Evolutionary conservation across 2,113 vertebrate genomes (phyloP).

Genomic region (Hippotragus niger): DNA sequence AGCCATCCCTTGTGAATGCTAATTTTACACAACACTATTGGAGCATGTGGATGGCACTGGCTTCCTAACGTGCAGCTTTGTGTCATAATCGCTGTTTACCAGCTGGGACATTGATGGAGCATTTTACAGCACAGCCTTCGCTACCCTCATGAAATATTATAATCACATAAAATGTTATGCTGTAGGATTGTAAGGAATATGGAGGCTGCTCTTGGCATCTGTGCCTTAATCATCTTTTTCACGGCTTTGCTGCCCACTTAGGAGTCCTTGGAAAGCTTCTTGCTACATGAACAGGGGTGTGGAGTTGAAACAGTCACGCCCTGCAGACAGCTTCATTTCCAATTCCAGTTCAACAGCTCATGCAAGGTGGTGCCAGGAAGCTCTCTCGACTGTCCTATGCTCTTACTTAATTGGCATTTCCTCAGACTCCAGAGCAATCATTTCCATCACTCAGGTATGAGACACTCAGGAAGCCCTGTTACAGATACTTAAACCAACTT

Average conservation of each 20-base stretch:
- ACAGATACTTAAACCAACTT: not conserved
- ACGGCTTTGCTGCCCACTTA: slow-evolving; percentile 22
- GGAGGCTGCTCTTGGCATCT: slow-evolving; percentile 64
- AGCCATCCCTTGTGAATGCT: slow-evolving; percentile 17
- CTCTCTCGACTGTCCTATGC: slow-evolving; percentile 1
- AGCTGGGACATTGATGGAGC: slow-evolving; percentile 69
- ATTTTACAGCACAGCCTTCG: slow-evolving; percentile 64
- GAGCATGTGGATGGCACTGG: slow-evolving; percentile 49
- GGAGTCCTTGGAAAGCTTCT: slow-evolving; percentile 51
- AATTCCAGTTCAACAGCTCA: slow-evolving; percentile 64
- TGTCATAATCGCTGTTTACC: slow-evolving; percentile 64
- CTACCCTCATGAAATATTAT: slow-evolving; percentile 71
- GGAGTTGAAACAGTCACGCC: slow-evolving; percentile 42
- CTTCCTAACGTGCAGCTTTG: slow-evolving; percentile 52
- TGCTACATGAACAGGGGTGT: slow-evolving; percentile 42
- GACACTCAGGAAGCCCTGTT: not conserved
- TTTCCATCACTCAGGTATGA: not conserved
- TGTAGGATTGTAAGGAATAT: slow-evolving; percentile 61
- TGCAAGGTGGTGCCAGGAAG: not conserved
- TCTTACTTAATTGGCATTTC: slow-evolving; percentile 2
- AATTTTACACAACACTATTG: slow-evolving; percentile 47
- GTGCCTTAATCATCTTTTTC: slow-evolving; percentile 41
- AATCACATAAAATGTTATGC: slow-evolving; percentile 68
- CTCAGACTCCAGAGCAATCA: not conserved
- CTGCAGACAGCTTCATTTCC: slow-evolving; percentile 43